Conservation (phyloP, 1,140 invertebrate genomes). For the Diachasmimorpha longicaudata region DNA sequence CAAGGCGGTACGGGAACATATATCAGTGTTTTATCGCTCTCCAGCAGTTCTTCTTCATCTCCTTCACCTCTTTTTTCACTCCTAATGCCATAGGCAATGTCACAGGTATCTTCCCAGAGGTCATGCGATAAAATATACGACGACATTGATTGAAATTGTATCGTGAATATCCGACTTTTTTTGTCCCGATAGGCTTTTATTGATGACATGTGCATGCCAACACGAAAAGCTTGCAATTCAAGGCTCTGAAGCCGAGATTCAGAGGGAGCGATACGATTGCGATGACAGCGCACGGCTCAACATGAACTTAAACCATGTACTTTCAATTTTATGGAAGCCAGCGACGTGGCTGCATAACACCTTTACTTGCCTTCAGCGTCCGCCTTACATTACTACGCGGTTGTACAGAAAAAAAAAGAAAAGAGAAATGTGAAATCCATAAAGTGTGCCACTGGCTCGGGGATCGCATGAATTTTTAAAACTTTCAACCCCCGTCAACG, state of each 20-base stretch:
- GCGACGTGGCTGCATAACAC: background rate
- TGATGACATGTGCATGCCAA: background rate
- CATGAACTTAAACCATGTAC: background rate
- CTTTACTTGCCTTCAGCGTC: background rate
- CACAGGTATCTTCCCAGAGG: background rate
- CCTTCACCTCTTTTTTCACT: background rate
- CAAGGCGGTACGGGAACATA: background rate
- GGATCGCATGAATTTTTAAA: slow-evolving; percentile 2
- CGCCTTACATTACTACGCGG: background rate
- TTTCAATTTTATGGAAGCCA: slow-evolving; percentile 9
- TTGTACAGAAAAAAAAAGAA: background rate
- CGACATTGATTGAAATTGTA: background rate
- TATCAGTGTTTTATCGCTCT: background rate
- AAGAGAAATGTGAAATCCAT: slow-evolving; percentile 12
- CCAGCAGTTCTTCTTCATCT: background rate
- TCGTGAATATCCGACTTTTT: background rate
- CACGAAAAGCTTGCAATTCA: background rate
- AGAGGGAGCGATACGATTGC: background rate
- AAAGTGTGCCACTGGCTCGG: background rate
- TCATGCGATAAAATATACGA: background rate
- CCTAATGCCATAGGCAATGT: background rate
- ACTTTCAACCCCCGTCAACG: background rate
- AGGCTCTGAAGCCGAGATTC: background rate
- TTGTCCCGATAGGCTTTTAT: too few relatives aligned
- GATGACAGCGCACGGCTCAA: background rate